A percentile compares a stretch with the other conserved stretches of the same genome.
These are phyloP conservation scores for Schizothorax lantsangensis DNA, from an alignment of 2,797 vertebrate species.

Conservation along the genomic window DNA sequence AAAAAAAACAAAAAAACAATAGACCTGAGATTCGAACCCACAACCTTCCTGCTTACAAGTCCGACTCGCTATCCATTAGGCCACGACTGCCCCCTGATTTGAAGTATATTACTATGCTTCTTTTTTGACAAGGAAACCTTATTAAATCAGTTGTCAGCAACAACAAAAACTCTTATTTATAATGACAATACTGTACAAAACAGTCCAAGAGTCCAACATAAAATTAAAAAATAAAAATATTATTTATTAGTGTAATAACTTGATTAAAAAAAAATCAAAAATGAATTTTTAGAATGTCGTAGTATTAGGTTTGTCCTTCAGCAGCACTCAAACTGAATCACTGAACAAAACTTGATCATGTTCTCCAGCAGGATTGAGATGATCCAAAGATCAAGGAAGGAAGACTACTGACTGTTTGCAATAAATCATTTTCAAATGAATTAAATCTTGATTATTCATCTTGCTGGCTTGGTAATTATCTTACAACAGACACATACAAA, in stretches of 20 bases:
- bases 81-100: too few relatives aligned
- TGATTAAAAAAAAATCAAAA: neutral
- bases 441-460: neutral
- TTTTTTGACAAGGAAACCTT: too few relatives aligned
- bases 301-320: neutral
- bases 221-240: too few relatives aligned
- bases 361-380: neutral
- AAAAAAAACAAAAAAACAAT: too few relatives aligned
- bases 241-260: neutral
- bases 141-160: too few relatives aligned
- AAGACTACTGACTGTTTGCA: neutral
- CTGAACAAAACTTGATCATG: neutral
- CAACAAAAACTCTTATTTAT: too few relatives aligned
- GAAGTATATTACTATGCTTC: too few relatives aligned
- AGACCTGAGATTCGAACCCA: too few relatives aligned
- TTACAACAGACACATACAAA: neutral
- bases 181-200: too few relatives aligned
- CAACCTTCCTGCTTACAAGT: too few relatives aligned
- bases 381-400: neutral
- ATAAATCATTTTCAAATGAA: neutral
- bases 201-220: too few relatives aligned
- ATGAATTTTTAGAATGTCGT: neutral
- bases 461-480: neutral
- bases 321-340: neutral
- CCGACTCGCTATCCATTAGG: too few relatives aligned